Conservation (phyloP, 2,797 vertebrate species). For the Eupleurogrammus muticus region DNA sequence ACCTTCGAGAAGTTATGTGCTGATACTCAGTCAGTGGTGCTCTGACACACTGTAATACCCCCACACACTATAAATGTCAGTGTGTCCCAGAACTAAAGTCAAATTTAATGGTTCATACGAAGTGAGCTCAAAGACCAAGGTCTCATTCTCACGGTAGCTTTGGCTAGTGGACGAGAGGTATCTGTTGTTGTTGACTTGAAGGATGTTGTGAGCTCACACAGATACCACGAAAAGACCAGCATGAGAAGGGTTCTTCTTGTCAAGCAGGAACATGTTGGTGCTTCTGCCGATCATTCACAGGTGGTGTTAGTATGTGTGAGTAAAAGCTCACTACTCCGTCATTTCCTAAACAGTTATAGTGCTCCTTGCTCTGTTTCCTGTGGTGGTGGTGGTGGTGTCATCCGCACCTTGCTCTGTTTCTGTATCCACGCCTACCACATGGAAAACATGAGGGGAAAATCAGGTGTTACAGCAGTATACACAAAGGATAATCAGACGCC, state of each 20-base stretch:
- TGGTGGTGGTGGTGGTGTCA: slow-evolving; percentile 35
- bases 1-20: slow-evolving; percentile 25
- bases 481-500: too few relatives aligned
- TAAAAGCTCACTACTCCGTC: slow-evolving; percentile 30
- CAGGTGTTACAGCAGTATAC: too few relatives aligned
- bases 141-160: slow-evolving; percentile 64
- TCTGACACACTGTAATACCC: slow-evolving; percentile 27
- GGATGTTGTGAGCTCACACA: slow-evolving; percentile 45
- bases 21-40: slow-evolving; percentile 21
- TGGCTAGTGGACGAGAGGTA: slow-evolving; percentile 42
- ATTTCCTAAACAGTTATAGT: slow-evolving; percentile 49
- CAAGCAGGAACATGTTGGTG: slow-evolving; percentile 67
- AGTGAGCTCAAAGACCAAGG: slow-evolving; percentile 56
- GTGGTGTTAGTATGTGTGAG: slow-evolving; percentile 69
- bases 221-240: slow-evolving; percentile 72
- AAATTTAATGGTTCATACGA: slow-evolving; percentile 50
- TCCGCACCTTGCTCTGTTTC: slow-evolving; percentile 75
- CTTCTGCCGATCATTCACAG: slow-evolving; percentile 71
- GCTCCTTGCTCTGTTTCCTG: slow-evolving; percentile 9
- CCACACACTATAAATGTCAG: slow-evolving; percentile 30
- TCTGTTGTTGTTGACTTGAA: slow-evolving; percentile 37
- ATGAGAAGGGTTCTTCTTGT: slow-evolving; percentile 66
- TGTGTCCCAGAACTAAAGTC: slow-evolving; percentile 34
- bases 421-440: slow-evolving; percentile 83
- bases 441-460: slow-evolving; percentile 44